phyloP scores from a whole-genome alignment of 2,888 invertebrate species.

The Drosophila austrosaltans region DNA sequence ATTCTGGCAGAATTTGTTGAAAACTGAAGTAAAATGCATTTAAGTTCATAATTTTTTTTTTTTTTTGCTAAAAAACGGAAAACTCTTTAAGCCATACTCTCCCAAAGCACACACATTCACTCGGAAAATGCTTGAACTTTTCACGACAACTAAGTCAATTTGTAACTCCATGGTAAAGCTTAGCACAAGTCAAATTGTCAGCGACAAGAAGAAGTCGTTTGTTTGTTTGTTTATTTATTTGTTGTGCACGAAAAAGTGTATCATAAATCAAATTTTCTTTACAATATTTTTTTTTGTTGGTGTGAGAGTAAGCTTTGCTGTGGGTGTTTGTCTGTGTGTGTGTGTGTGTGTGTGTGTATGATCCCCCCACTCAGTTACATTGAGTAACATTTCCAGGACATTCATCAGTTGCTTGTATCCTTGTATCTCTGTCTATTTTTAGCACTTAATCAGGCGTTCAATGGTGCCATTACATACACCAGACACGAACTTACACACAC shows the following conservation, averaged over 20 bases:
- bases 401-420: constrained; percentile 55
- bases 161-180: constrained; percentile 40
- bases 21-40: not conserved
- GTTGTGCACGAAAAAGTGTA: constrained; percentile 42
- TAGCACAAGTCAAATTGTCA: constrained; percentile 60
- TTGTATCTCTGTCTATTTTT: constrained; percentile 69
- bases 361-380: not conserved
- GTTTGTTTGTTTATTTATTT: constrained; percentile 22
- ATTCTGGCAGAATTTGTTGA: too few species aligned
- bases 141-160: constrained; percentile 30
- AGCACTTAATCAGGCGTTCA: constrained; percentile 72
- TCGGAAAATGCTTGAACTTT: constrained; percentile 14
- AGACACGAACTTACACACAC: constrained; percentile 20
- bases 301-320: not conserved
- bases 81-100: constrained; percentile 1
- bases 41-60: not conserved
- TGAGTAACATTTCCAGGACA: constrained; percentile 52
- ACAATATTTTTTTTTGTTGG: constrained; percentile 26
- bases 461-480: constrained; percentile 51
- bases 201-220: constrained; percentile 56
- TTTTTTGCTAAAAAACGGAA: not conserved
- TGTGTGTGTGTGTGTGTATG: constrained; percentile 16
- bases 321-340: constrained; percentile 9
- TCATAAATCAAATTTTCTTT: constrained; percentile 68
- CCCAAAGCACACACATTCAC: not conserved